These are phyloP conservation scores for Typhlichthys eigenmanni DNA, from an alignment of 2,797 vertebrate genomes.

Conservation along the genomic window DNA sequence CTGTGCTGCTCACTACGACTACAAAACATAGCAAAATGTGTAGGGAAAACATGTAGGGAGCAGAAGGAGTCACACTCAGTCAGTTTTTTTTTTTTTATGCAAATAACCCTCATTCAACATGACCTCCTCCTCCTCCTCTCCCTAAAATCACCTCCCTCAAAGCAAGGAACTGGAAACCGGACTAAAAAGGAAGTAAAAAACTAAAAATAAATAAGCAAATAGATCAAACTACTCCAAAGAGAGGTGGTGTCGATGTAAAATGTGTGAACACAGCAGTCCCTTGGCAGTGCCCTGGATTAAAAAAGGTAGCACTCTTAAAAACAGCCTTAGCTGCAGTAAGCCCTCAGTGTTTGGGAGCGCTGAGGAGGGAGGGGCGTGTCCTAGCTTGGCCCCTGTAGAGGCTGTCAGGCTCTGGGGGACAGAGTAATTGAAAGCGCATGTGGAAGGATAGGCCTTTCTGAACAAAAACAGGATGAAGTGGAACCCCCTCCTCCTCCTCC, in stretches of 20 bases:
- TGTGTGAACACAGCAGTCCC: not conserved
- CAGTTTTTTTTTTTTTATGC: conserved; percentile 18
- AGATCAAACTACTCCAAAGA: not conserved
- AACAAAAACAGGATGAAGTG: not conserved
- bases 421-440: conserved; percentile 30
- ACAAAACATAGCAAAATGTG: too few relatives aligned
- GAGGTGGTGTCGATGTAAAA: too few relatives aligned
- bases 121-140: not conserved
- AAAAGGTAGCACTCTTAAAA: not conserved
- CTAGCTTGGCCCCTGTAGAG: conserved; percentile 1
- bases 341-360: not conserved
- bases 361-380: not conserved
- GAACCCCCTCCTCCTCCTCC: not conserved
- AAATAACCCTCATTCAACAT: conserved; percentile 14
- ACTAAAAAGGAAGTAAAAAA: not conserved
- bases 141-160: not conserved
- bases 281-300: not conserved
- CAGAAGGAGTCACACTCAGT: too few relatives aligned
- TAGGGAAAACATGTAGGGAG: too few relatives aligned
- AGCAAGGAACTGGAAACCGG: not conserved
- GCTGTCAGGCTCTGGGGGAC: conserved; percentile 5
- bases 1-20: too few relatives aligned
- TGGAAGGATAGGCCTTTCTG: conserved; percentile 5
- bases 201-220: not conserved
- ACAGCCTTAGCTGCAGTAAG: not conserved